A percentile compares a stretch with the other conserved stretches of the same genome.
phyloP scores from a whole-genome alignment of 2,113 vertebrate genomes.

The Ariopsis seemanni region DNA sequence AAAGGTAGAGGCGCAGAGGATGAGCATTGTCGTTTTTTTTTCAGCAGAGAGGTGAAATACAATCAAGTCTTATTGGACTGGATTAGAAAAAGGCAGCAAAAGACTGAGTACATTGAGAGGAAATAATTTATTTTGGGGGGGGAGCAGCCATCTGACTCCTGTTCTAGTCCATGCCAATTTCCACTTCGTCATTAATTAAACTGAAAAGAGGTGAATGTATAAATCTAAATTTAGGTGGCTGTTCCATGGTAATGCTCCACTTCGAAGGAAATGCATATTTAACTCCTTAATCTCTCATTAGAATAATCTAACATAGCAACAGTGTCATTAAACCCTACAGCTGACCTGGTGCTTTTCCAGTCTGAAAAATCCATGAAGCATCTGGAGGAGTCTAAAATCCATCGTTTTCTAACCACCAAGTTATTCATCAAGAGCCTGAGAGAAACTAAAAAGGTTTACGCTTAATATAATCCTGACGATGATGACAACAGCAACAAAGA shows the following conservation, averaged over 20 bases:
- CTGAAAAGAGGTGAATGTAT: slow-evolving; percentile 32
- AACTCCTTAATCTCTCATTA: slow-evolving; percentile 57
- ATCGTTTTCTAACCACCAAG: background rate
- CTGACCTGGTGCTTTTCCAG: background rate
- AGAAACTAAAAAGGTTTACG: background rate
- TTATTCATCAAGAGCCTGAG: background rate
- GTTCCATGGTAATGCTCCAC: slow-evolving; percentile 17
- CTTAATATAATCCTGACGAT: background rate
- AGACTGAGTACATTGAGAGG: background rate
- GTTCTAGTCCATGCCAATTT: background rate
- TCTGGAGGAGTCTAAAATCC: background rate
- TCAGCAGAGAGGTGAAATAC: background rate
- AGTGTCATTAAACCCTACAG: slow-evolving; percentile 41
- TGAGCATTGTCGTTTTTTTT: background rate
- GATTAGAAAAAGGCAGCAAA: slow-evolving; percentile 18
- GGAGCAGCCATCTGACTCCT: background rate
- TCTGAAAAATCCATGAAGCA: background rate
- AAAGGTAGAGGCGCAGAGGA: background rate
- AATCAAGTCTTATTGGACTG: slow-evolving; percentile 27
- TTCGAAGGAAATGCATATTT: slow-evolving; percentile 11
- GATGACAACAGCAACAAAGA: background rate
- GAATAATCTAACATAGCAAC: slow-evolving; percentile 50
- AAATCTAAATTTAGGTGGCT: background rate
- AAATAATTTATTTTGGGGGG: background rate
- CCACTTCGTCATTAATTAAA: background rate